Base-by-base conservation (phyloP, 2,888 invertebrate genomes). In the Darwinula stevensoni region DNA sequence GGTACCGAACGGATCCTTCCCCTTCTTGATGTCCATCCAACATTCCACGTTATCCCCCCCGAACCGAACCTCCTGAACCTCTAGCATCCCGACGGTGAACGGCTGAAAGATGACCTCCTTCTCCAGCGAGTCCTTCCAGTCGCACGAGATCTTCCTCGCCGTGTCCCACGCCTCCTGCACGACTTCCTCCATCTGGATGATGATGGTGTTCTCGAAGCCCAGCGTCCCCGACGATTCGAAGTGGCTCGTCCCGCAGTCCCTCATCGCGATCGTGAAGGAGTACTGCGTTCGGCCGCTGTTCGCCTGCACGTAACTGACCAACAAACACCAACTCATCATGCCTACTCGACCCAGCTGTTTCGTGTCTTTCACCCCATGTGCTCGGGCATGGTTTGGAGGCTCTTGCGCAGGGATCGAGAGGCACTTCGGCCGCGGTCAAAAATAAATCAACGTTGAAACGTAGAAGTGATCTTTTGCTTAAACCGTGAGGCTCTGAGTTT, bases 21-120 rank as follows among this genome's bases (percentile, higher is more conserved):
- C 44, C 17, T 39, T 35, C 15, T 41, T 36, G 13, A 43, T 42
- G 16, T 42, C 39, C 41, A 43, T 43, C 41, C 43, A 42, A 34
- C 41, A 41, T 33, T 36, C 39, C 4, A 44, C 36, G 27, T 42
- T 37, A 17, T 40, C 37, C 4, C 41, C 43, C 5, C 39, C 35
- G 34, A 37, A 41, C 4, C 34, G 35, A n/a, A 41, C 36, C 27
- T 41, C 41, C 16, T 38, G 36, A 13, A 41, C 40, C 16, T 39
- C 38, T 11, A 42, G 33, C 37, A 37, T 39, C 27, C 38, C 41
- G n/a, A 42, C 43, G 3, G 38, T 16, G 16, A 43, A 38, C 1
- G 44, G 41, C 17, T 37, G 37, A 34, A 44, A 44, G 3, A 41
- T 38, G n/a, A 44, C 38, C 15, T 39, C 30, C 32, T 42, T 42